phyloP scores from a whole-genome alignment of 23 tunicate genomes.

The Aplidium turbinatum region DNA sequence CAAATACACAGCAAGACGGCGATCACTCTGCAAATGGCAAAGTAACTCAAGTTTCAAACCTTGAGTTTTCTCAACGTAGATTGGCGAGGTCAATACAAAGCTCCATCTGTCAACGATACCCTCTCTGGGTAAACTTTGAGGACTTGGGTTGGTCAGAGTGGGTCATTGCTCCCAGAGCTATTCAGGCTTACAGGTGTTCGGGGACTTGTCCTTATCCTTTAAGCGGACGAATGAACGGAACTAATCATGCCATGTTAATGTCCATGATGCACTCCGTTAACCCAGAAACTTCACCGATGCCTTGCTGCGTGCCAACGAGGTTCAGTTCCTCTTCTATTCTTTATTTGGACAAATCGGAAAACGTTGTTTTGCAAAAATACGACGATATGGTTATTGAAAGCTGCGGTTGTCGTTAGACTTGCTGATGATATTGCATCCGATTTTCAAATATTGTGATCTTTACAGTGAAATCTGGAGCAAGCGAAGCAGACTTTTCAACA shows the following conservation, averaged over 20 bases:
- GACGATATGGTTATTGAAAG: conserved; percentile 76
- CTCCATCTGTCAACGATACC: conserved; percentile 50
- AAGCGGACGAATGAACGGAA: conserved; percentile 55
- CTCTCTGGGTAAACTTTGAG: conserved; percentile 67
- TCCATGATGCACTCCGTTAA: conserved; percentile 78
- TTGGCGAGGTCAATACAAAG: conserved; percentile 35
- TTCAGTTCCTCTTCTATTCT: conserved; percentile 50
- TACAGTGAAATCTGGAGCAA: too few species aligned
- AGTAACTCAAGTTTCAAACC: too few species aligned
- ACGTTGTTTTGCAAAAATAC: conserved; percentile 67
- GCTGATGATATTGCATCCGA: too few species aligned
- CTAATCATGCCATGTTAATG: conserved; percentile 73
- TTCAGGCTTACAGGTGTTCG: conserved; percentile 73
- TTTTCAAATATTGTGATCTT: too few species aligned
- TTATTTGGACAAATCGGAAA: conserved; percentile 62
- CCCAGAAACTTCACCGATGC: conserved; percentile 37
- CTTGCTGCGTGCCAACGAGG: conserved; percentile 81
- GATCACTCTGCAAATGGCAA: too few species aligned
- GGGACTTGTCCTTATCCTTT: conserved; percentile 88
- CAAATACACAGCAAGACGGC: too few species aligned
- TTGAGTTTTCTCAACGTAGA: too few species aligned
- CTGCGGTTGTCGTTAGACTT: conserved; percentile 67
- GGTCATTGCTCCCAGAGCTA: conserved; percentile 79
- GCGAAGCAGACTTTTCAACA: too few species aligned
- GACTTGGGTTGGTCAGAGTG: conserved; percentile 84